Base-by-base conservation (phyloP, 64 coral and sea anemone species). In the Acropora tenuis region DNA sequence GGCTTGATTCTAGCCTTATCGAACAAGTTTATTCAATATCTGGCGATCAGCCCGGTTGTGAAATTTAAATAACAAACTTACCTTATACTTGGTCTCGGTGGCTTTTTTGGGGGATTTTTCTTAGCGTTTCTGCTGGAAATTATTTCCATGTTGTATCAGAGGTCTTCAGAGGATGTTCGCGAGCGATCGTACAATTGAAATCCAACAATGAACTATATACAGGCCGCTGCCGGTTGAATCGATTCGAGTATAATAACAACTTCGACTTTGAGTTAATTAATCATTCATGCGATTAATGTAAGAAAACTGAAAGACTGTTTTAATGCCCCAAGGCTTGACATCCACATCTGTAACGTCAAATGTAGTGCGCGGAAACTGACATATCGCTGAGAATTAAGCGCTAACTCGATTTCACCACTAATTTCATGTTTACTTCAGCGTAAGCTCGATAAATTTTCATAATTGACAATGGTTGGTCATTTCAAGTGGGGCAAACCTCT, bases 1-100 rank as follows among this genome's bases (percentile, higher is more conserved):
- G 43, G 41, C 13, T 30, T 30, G 16, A 41, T 12, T 10, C 57
- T 16, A 13, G 3, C 15, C 15, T 44, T 63, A 76, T 66, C 61
- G 61, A 76, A 43, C 12, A 13, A 68, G 6, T 67, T 67, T 68
- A 12, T 82, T 67, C n/a, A 30, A 30, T 43, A 17, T 17, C 43
- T 42, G 43, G 60, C 68, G 82, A 6, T 49, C 63, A 85, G 18
- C 69, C 30, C 80, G 63, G 42, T 84, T 43, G 80, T 60, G 60
- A 84, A 67, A 84, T 84, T 84, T 60, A 15, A 55, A 5, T 20
- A 84, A 65, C 41, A 3, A 16, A 85, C 82, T 72, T 30, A 85
- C 82, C 60, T 72, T 85, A 47, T 85, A 49, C 82, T 85, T 2
- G 82, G 82, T 72, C 82, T 85, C 7, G 82, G 82, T 71, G 82